Evolutionary conservation across 2,888 invertebrate genomes (phyloP), one percentile per base, ranked within the genome.

Genomic region (Trachelus stipa): DNA sequence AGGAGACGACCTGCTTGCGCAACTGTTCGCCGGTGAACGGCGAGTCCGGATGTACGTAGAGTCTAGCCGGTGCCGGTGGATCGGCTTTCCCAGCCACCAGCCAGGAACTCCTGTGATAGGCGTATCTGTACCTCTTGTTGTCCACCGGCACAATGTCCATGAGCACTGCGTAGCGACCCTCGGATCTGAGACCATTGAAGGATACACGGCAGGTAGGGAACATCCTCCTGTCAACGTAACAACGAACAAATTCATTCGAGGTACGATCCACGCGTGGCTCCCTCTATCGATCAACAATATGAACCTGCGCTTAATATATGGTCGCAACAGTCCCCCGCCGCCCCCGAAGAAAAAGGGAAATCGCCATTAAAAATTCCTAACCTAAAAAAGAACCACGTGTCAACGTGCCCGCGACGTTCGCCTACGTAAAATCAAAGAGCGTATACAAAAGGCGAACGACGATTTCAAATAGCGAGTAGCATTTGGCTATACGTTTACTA

Each of bases 51-150:
- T 99, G 99, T 79, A 97, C 95, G 94, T 98, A 98, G 89, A 98
- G 95, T 83, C 98, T 94, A 83, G 97, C 96, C 81, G 98, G 98
- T 56, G 97, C 96, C 88, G 98, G 98, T 23, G 98, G 98, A 93
- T 99, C 99, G 73, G 99, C 99, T 92, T 99, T 99, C 83, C 99
- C 99, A 35, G 99, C 99, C 85, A 98, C 98, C 89, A 98, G 94
- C 99, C 99, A 99, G 77, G 98, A 98, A 84, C 98, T 98, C 89
- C 98, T 96, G 93, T 99, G 99, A 94, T 99, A 99, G 84, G 99
- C 98, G 94, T 99, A 99, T 83, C 98, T 95, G 93, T 98, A 98
- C 79, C 99, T 94, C 92, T 98, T 97, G 92, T 97, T 97, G 93
- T 99, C 99, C 90, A 99, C 97, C 81, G 98, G 98, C 82, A 98